These are phyloP conservation scores for Hylyphantes graminicola DNA, from an alignment of 1,140 invertebrate species.

Conservation along the genomic window DNA sequence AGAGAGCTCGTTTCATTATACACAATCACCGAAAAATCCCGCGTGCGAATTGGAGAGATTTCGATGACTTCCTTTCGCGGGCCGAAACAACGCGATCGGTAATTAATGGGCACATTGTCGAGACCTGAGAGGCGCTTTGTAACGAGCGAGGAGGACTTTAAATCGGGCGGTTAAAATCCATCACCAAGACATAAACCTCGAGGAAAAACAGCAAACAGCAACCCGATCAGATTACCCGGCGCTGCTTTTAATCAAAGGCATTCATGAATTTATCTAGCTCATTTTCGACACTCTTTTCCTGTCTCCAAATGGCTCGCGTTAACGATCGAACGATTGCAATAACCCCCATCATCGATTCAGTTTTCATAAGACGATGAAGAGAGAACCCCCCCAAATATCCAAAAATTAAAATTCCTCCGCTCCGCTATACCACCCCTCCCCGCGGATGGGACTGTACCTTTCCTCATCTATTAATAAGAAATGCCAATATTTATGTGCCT, in stretches of 20 bases:
- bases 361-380: conserved; percentile 56
- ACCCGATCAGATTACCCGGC: conserved; percentile 55
- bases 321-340: conserved; percentile 60
- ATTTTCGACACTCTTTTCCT: conserved; percentile 49
- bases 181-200: conserved; percentile 32
- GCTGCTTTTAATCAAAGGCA: conserved; percentile 53
- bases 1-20: conserved; percentile 17
- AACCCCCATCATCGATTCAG: conserved; percentile 57
- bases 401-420: conserved; percentile 58
- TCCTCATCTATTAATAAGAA: conserved; percentile 61
- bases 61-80: conserved; percentile 23
- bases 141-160: background rate
- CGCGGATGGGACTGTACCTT: conserved; percentile 32
- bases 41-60: conserved; percentile 6
- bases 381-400: conserved; percentile 32
- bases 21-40: background rate
- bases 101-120: conserved; percentile 40
- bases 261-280: conserved; percentile 60
- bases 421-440: conserved; percentile 2
- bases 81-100: conserved; percentile 1
- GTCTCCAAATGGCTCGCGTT: conserved; percentile 39
- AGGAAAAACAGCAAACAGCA: conserved; percentile 52
- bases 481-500: conserved; percentile 61
- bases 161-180: conserved; percentile 15
- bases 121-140: background rate